Evolutionary conservation across 2,113 vertebrate species (phyloP).

Genomic region (Regulus satrapa): DNA sequence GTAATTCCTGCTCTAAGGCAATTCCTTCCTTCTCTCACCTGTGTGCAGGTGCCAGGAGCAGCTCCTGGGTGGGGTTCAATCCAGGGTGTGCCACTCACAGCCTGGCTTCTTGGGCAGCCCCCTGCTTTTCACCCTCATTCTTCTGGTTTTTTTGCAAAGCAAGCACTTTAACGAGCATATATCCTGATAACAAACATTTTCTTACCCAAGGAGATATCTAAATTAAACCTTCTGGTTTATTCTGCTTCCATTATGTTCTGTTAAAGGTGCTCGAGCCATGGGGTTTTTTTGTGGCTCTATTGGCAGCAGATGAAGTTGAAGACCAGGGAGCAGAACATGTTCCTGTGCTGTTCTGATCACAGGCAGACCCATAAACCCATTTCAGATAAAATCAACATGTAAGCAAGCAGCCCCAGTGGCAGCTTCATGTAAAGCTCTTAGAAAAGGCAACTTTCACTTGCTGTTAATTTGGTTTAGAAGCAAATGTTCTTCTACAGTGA

Average conservation of each 20-base stretch:
- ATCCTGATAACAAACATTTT: background rate
- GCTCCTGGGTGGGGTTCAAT: fast-evolving
- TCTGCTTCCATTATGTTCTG: background rate
- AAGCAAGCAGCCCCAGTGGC: background rate
- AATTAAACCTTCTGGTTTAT: background rate
- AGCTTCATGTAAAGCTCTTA: background rate
- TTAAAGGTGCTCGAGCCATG: background rate
- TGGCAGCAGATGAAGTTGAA: background rate
- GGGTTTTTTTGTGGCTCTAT: background rate
- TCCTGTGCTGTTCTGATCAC: background rate
- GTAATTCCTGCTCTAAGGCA: background rate
- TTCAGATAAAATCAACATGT: background rate
- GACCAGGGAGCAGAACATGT: background rate
- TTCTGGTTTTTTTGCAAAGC: too few relatives aligned
- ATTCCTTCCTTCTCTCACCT: too few relatives aligned
- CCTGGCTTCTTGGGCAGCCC: background rate
- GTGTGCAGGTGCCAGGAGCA: background rate
- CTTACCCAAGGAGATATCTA: background rate
- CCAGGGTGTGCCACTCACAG: background rate
- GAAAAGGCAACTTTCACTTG: constrained; percentile 9
- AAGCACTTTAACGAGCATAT: fast-evolving
- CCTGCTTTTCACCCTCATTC: too few relatives aligned
- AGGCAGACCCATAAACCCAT: background rate
- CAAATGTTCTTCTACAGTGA: background rate
- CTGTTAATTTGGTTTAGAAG: constrained; percentile 17